Percentiles rank a stretch among this genome's conserved stretches.
These are phyloP conservation scores for Peromyscus attwateri DNA, from an alignment of 2,797 vertebrate species.

Conservation along the genomic window DNA sequence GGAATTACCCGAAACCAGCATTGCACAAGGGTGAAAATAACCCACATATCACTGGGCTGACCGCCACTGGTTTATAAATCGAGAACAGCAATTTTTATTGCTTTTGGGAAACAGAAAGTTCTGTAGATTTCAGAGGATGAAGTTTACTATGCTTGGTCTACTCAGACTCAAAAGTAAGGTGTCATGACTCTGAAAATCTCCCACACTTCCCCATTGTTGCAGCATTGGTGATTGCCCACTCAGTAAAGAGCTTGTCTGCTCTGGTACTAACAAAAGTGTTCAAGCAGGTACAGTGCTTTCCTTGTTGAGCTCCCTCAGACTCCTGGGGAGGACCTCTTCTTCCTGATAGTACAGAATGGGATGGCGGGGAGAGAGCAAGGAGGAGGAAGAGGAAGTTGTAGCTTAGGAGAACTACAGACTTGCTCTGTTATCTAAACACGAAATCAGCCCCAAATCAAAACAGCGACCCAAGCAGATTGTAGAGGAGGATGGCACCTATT, in stretches of 20 bases:
- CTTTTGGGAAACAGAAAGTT: conserved; percentile 19
- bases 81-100: conserved; percentile 5
- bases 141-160: neutral
- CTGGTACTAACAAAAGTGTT: neutral
- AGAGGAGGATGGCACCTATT: neutral
- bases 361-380: neutral
- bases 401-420: neutral
- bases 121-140: conserved; percentile 28
- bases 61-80: neutral
- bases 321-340: neutral
- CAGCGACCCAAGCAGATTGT: neutral
- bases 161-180: conserved; percentile 27
- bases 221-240: neutral
- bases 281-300: neutral
- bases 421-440: neutral
- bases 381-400: neutral
- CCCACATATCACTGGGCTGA: neutral
- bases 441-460: conserved; percentile 42
- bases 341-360: neutral
- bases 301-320: neutral
- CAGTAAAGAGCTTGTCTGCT: neutral
- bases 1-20: neutral
- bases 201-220: neutral
- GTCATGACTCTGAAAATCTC: neutral
- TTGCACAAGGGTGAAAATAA: neutral